Evolutionary conservation across 2,113 vertebrate genomes (phyloP), one percentile per base, ranked within the genome.

Genomic region (Dissostichus mawsoni): DNA sequence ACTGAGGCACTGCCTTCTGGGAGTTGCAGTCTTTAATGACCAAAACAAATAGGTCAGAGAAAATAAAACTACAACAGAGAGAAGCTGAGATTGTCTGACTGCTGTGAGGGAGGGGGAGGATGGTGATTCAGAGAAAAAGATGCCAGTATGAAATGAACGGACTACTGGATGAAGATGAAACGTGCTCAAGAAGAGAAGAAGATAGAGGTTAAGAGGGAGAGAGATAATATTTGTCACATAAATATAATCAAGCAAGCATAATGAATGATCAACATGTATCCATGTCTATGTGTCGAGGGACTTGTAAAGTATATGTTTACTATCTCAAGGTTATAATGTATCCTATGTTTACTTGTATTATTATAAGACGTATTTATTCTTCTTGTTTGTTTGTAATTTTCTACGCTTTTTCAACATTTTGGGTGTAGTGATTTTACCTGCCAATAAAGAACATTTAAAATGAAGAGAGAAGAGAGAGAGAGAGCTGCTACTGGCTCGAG

Each of bases 41-140:
- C 18, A 70, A 77, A 70, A 84, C 0, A 61, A 92, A 83, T 92
- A 90, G 90, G 92, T 92, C 91, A 92, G 53, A 78, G 67, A 74
- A 62, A 81, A 75, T 87, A 80, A 73, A 86, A 83, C 70, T 85
- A 81, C 84, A 77, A 63, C 14, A 18, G 12, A 84, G 51, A 83
- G 20, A 84, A 53, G 50, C 74, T 58, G 55, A 69, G 44, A 41
- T 69, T 69, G 57, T 80, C 56, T 64, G 45, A 16, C 25, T 88
- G 74, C 69, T 59, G 8, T 75, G 23, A 76, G 69, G 6, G 0
- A 63, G 58, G 53, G 47, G 63, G 58, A 82, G 77, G 71, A 83
- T 69, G 77, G 63, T 69, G 76, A 82, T 48, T 75, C 59, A 73
- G 59, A 36, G 82, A 78, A 74, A 25, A 33, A 51, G 57, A 61